These are phyloP conservation scores for Standfussiana lucernea DNA, from an alignment of 2,888 invertebrate species.

Conservation along the genomic window DNA sequence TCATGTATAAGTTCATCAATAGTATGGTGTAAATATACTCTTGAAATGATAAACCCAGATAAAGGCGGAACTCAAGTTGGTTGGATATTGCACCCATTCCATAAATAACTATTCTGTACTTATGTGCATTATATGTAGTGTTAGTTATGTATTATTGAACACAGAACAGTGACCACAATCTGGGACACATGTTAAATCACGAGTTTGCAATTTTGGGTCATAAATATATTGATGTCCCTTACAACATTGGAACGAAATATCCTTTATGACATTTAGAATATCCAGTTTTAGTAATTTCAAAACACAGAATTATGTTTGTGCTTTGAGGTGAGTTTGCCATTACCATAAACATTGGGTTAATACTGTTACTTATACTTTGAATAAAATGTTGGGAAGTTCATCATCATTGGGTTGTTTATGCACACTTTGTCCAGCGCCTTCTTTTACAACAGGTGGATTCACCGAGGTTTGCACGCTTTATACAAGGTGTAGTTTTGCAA, in stretches of 20 bases:
- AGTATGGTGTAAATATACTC: conserved; percentile 29
- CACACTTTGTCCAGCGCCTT: neutral
- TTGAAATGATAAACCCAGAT: conserved; percentile 41
- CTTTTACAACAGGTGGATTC: neutral
- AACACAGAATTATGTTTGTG: neutral
- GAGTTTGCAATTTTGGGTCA: neutral
- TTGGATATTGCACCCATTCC: conserved; percentile 24
- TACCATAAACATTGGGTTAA: neutral
- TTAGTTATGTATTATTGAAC: conserved; percentile 10
- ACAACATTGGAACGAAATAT: neutral
- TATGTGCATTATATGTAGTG: neutral
- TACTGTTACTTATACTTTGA: neutral
- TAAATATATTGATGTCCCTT: neutral
- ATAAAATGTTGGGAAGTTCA: neutral
- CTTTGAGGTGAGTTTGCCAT: neutral
- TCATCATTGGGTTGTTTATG: neutral
- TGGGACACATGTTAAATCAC: neutral
- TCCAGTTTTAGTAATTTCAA: neutral
- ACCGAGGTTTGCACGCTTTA: too few relatives aligned
- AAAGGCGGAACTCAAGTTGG: conserved; percentile 15
- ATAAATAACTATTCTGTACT: conserved; percentile 19
- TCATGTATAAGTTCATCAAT: conserved; percentile 1
- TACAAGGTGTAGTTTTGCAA: too few relatives aligned
- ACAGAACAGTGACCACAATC: conserved; percentile 16
- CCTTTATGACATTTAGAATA: neutral